These are phyloP conservation scores for Eupelmus urozonus DNA, from an alignment of 2,888 invertebrate species.

Conservation along the genomic window DNA sequence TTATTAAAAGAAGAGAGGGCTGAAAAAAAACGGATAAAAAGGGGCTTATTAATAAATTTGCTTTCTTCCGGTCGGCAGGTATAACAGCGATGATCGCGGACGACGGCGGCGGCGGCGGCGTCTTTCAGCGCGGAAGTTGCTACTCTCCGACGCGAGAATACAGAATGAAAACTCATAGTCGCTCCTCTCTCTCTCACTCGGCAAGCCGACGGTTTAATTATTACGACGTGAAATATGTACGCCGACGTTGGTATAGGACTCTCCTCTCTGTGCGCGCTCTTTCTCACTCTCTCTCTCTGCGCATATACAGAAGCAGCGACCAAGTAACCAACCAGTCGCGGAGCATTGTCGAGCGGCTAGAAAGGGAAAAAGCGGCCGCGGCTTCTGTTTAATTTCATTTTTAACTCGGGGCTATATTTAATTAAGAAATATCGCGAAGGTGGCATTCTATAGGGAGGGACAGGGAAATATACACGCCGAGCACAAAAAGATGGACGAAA, in stretches of 20 bases:
- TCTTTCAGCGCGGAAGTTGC: conserved; percentile 58
- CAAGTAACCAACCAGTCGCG: conserved; percentile 69
- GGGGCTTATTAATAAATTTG: conserved; percentile 48
- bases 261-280: conserved; percentile 61
- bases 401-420: conserved; percentile 72
- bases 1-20: conserved; percentile 1
- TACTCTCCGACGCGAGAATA: conserved; percentile 60
- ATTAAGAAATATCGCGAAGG: conserved; percentile 73
- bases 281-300: too few species aligned
- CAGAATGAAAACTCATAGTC: conserved; percentile 65
- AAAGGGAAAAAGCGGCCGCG: conserved; percentile 66
- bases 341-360: conserved; percentile 67
- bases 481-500: not conserved
- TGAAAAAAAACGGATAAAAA: conserved; percentile 22
- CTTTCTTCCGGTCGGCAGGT: not conserved
- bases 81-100: conserved; percentile 42
- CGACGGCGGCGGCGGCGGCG: conserved; percentile 13
- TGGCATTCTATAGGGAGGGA: conserved; percentile 56
- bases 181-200: conserved; percentile 27
- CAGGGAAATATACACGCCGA: not conserved
- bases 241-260: conserved; percentile 62
- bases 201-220: conserved; percentile 70
- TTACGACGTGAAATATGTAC: conserved; percentile 72
- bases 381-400: conserved; percentile 73
- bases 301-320: too few species aligned